phyloP scores from a whole-genome alignment of 23 tunicate genomes.

The Ciona savignyi region DNA sequence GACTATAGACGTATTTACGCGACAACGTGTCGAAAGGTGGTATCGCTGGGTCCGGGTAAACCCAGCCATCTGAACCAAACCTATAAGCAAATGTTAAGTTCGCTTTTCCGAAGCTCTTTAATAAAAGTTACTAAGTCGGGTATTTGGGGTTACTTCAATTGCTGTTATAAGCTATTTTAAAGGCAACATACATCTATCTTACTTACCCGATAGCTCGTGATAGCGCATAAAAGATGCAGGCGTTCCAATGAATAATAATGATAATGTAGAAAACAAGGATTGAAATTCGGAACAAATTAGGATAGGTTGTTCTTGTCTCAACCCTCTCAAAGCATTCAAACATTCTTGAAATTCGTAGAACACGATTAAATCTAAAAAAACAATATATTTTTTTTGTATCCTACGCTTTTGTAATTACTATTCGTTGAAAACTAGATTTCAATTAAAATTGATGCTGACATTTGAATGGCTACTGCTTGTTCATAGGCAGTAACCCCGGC shows the following conservation, averaged over 20 bases:
- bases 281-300: constrained; percentile 88
- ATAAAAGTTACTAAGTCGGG: too few species aligned
- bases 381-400: constrained; percentile 3
- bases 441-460: too few species aligned
- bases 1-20: constrained; percentile 82
- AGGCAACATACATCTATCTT: not conserved
- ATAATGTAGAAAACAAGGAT: constrained; percentile 72
- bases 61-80: constrained; percentile 90
- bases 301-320: constrained; percentile 88
- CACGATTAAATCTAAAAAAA: constrained; percentile 51
- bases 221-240: constrained; percentile 68
- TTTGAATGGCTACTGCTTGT: too few species aligned
- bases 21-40: constrained; percentile 60
- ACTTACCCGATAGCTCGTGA: constrained; percentile 83
- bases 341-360: constrained; percentile 63
- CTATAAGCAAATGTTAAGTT: constrained; percentile 4
- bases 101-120: not conserved
- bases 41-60: constrained; percentile 61
- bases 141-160: not conserved
- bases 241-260: constrained; percentile 94
- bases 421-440: too few species aligned
- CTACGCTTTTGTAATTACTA: not conserved
- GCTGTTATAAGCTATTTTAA: not conserved
- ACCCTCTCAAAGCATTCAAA: constrained; percentile 87
- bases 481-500: too few species aligned